Base-by-base conservation (phyloP, 2,113 vertebrate species). In the Calonectris borealis region DNA sequence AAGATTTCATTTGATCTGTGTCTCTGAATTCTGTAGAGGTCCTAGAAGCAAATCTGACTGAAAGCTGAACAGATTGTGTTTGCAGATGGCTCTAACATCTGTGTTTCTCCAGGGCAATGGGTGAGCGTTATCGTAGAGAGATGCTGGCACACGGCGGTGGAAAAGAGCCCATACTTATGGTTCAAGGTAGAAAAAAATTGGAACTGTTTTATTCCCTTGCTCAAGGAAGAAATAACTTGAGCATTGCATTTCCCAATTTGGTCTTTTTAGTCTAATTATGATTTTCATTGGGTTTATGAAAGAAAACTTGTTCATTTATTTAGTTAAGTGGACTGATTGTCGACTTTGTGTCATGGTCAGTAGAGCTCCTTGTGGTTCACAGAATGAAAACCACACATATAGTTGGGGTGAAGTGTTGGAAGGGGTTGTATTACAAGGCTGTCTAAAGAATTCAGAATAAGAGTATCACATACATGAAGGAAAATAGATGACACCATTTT, bases 61-160 rank as follows among this genome's bases (percentile, higher is more conserved):
- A 92, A 76, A 75, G 77, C 54, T 49, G 32, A 81, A 32, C 10
- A 29, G 57, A 29, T 38, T 68, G 34, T 62, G 34, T 83, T 71
- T 97, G 93, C 91, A 97, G 79, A 46, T 97, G 94, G 73, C 83
- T 96, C 77, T 98, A 97, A 98, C 38, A 81, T 84, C 81, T 94
- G 38, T 96, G n/a, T 88, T 96, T 91, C 96, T 84, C 58, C 96
- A 99, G 99, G 98, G 98, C 98, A 25, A 99, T 99, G 78, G 99
- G 99, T 48, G 99, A 99, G 88, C 99, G 99, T 89, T 99, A 99
- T 84, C 99, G 99, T 16, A 97, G 98, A 95, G 99, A 99, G 98
- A 99, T 99, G 99, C 98, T 99, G 97, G 98, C 99, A 12, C 99
- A 99, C 0, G 99, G 99, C 1, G 99, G 99, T 88, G 98, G 98